Base-by-base conservation (phyloP, 2,113 vertebrate species). In the Lagopus muta region DNA sequence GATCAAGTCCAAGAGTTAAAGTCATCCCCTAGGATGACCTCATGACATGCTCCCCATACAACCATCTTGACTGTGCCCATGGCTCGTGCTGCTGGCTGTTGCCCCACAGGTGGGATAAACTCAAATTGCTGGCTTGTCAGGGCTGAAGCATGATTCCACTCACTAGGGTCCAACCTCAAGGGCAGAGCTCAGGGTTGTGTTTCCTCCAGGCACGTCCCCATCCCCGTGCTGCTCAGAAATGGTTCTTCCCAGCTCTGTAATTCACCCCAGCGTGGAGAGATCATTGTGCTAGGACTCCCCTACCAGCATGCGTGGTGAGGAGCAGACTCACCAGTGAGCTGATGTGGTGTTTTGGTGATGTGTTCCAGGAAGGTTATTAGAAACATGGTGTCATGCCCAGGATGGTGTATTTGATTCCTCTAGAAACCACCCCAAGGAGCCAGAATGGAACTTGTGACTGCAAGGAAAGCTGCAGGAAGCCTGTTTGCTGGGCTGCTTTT, bases 391-490 rank as follows among this genome's bases (percentile, higher is more conserved):
- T 55, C 89, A 70, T 77, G 40, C 57, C 64, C 82, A 52, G 75
- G 47, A 91, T 87, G 87, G 85, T 13, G 72, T 94, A 78, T 81
- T 55, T 1, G 0, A 10, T 40, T 42, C 62, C 1, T 70, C 71
- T 73, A 8, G 36, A 93, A 96, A 92, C 91, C 78, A 64, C 50
- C 34, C 57, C 38, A 25, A 64, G 79, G n/a, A 81, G 52, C 69
- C 91, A 86, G 93, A 94, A 92, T 52, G 22, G 75, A 52, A 50
- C 38, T 93, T 92, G 87, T 92, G 96, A 89, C 91, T 78, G 79
- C 89, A 83, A 54, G 54, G 42, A 32, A 94, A 95, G 91, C 89
- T 92, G 66, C 84, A 89, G 50, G 32, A 82, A 85, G 86, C 45
- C 67, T 60, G 43, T 40, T 38, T 58, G 74, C 67, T 82, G 82